These are phyloP conservation scores for Isoperla grammatica DNA, from an alignment of 2,888 invertebrate species.

Conservation along the genomic window DNA sequence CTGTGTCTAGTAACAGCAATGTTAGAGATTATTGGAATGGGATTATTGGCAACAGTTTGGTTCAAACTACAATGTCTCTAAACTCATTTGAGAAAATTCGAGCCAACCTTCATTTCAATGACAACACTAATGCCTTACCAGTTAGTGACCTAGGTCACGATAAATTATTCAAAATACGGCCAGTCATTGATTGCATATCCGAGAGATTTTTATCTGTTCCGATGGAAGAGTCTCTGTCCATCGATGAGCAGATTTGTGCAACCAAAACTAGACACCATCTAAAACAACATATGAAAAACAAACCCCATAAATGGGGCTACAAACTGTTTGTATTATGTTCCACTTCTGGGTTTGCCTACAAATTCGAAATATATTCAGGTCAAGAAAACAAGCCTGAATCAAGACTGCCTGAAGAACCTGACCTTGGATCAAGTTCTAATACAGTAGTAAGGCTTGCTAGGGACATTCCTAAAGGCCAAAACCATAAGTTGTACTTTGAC, in stretches of 20 bases:
- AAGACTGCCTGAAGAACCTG: slow-evolving; percentile 25
- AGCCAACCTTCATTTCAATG: background rate
- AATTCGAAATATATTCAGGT: slow-evolving; percentile 31
- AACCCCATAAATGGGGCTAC: slow-evolving; percentile 34
- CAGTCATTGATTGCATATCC: slow-evolving; percentile 36
- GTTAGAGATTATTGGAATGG: background rate
- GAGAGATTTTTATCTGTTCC: slow-evolving; percentile 36
- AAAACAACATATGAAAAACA: slow-evolving; percentile 37
- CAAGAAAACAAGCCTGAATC: slow-evolving; percentile 19
- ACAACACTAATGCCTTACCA: background rate
- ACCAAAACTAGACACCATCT: slow-evolving; percentile 37
- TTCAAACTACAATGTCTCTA: background rate
- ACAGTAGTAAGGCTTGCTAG: slow-evolving; percentile 29
- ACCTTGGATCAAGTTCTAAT: slow-evolving; percentile 32
- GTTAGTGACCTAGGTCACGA: background rate
- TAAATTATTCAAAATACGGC: slow-evolving; percentile 20
- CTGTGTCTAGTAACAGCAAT: background rate
- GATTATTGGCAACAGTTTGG: background rate
- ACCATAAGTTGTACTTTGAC: slow-evolving; percentile 38
- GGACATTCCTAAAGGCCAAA: slow-evolving; percentile 27
- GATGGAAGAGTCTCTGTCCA: slow-evolving; percentile 36
- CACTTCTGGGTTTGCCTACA: slow-evolving; percentile 30
- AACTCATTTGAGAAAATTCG: slow-evolving; percentile 4
- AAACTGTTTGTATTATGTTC: slow-evolving; percentile 31
- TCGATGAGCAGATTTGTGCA: slow-evolving; percentile 37